phyloP scores from a whole-genome alignment of 2,113 vertebrate species.

The Upupa epops region DNA sequence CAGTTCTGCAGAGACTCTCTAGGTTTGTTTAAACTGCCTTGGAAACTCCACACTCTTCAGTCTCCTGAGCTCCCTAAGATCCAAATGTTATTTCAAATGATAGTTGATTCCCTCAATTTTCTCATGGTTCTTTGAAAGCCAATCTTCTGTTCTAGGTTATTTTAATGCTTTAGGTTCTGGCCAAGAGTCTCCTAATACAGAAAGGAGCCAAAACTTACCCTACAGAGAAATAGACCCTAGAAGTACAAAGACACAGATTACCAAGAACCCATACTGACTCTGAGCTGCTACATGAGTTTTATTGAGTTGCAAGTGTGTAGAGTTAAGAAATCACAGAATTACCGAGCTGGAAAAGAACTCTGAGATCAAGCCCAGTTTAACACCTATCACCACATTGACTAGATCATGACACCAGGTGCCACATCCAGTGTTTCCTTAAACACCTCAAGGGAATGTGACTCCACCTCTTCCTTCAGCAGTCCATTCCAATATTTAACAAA shows the following conservation, averaged over 20 bases:
- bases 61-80: not conserved
- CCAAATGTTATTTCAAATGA: not conserved
- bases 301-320: not conserved
- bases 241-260: not conserved
- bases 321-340: not conserved
- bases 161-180: not conserved
- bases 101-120: not conserved
- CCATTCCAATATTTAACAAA: not conserved
- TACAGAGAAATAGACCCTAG: not conserved
- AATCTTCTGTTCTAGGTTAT: not conserved
- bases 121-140: not conserved
- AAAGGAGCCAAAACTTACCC: not conserved
- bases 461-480: too few species aligned
- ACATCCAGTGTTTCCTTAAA: too few species aligned
- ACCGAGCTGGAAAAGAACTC: too few species aligned
- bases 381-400: too few species aligned
- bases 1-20: not conserved
- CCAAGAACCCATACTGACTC: rapidly evolving
- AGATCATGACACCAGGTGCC: too few species aligned
- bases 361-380: too few species aligned
- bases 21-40: not conserved
- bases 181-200: rapidly evolving
- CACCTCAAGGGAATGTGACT: too few species aligned
- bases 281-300: not conserved
- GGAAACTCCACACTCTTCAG: not conserved